These are phyloP conservation scores for Laupala kohalensis DNA, from an alignment of 1,140 invertebrate genomes.

Conservation along the genomic window DNA sequence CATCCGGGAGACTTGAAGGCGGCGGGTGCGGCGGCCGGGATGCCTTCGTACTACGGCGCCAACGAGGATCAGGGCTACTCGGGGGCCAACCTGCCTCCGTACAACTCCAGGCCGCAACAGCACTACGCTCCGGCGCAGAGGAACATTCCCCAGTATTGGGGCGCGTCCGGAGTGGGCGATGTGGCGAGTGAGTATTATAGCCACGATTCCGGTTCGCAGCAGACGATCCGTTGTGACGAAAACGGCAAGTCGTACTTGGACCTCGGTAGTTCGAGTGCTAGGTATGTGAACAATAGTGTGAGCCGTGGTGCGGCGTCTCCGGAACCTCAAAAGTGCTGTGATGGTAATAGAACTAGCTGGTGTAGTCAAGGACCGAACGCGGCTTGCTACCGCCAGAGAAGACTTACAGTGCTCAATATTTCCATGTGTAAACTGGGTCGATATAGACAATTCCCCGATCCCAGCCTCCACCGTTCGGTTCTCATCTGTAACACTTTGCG, in stretches of 20 bases:
- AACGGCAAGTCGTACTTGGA: slow-evolving; percentile 83
- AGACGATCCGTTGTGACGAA: slow-evolving; percentile 73
- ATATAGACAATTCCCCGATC: slow-evolving; percentile 76
- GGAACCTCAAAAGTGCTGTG: slow-evolving; percentile 41
- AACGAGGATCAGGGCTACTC: slow-evolving; percentile 24
- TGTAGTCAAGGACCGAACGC: slow-evolving; percentile 38
- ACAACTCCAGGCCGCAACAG: slow-evolving; percentile 24
- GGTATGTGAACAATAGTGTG: slow-evolving; percentile 6
- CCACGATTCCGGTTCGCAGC: slow-evolving; percentile 36
- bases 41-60: slow-evolving; percentile 16
- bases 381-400: slow-evolving; percentile 62
- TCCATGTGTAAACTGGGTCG: slow-evolving; percentile 85
- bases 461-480: slow-evolving; percentile 79
- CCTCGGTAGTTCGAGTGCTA: slow-evolving; percentile 50
- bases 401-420: slow-evolving; percentile 79
- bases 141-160: slow-evolving; percentile 13
- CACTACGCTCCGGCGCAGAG: slow-evolving; percentile 1
- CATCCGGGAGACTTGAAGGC: slow-evolving; percentile 3
- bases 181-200: slow-evolving; percentile 10
- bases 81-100: slow-evolving; percentile 30
- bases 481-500: slow-evolving; percentile 88
- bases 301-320: slow-evolving; percentile 20
- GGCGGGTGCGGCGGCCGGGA: too few species aligned
- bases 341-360: slow-evolving; percentile 58
- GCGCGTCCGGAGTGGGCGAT: slow-evolving; percentile 1